phyloP scores from a whole-genome alignment of 2,797 vertebrate genomes.

The Parauchenoglanis punctatus region DNA sequence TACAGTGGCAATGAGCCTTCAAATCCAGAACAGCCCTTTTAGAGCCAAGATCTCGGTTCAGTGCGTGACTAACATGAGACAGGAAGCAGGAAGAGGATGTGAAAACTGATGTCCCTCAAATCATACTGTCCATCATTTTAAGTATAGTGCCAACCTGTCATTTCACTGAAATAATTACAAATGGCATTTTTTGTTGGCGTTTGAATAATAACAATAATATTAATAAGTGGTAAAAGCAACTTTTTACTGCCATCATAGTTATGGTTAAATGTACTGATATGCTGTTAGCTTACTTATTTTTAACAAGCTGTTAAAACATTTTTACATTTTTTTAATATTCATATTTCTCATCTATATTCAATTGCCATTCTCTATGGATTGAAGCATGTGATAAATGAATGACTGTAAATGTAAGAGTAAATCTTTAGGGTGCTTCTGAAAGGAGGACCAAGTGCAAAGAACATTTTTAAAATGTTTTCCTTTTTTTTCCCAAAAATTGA shows the following conservation, averaged over 20 bases:
- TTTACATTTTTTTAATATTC: not conserved
- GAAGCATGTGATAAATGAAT: not conserved
- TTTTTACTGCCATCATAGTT: not conserved
- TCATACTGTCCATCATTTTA: not conserved
- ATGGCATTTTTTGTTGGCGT: not conserved
- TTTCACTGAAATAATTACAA: not conserved
- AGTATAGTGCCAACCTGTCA: not conserved
- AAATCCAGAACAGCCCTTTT: constrained; percentile 57
- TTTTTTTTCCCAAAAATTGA: not conserved
- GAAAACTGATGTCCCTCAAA: not conserved
- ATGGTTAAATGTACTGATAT: not conserved
- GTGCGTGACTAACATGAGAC: constrained; percentile 2
- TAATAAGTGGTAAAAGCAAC: not conserved
- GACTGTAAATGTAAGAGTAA: not conserved
- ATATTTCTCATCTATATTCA: not conserved
- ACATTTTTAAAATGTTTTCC: not conserved
- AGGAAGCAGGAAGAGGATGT: not conserved
- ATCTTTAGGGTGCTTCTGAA: not conserved
- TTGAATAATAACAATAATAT: too few relatives aligned
- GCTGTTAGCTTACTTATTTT: not conserved
- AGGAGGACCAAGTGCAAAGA: not conserved
- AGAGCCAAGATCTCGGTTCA: constrained; percentile 54
- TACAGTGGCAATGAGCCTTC: constrained; percentile 61
- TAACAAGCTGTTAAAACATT: not conserved
- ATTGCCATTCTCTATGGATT: not conserved